Conservation (phyloP, 2,888 invertebrate genomes). For the Athrips mouffetella region DNA sequence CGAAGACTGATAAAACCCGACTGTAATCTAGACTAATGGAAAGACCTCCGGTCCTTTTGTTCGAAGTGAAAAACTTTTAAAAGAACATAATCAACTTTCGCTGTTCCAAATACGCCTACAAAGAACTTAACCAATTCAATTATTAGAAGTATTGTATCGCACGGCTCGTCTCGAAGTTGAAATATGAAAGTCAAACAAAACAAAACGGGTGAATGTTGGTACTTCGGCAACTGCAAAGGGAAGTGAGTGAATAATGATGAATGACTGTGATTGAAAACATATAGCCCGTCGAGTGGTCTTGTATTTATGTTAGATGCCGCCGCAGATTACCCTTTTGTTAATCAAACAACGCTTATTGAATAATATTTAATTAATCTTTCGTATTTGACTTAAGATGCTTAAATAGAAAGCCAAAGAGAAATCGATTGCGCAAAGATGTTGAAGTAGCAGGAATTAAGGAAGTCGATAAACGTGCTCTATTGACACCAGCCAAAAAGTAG, state of each 20-base stretch:
- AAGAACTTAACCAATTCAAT: slow-evolving; percentile 56
- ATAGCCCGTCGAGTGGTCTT: slow-evolving; percentile 60
- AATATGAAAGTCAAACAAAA: slow-evolving; percentile 76
- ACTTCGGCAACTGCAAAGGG: slow-evolving; percentile 72
- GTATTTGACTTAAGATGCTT: slow-evolving; percentile 62
- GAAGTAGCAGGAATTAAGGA: not conserved
- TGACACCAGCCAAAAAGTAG: slow-evolving; percentile 23
- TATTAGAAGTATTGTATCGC: slow-evolving; percentile 58
- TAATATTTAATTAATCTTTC: slow-evolving; percentile 74
- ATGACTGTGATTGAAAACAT: slow-evolving; percentile 75
- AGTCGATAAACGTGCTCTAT: not conserved
- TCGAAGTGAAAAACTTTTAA: slow-evolving; percentile 12
- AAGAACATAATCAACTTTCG: slow-evolving; percentile 39
- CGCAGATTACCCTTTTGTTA: slow-evolving; percentile 74
- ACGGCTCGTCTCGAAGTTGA: slow-evolving; percentile 52
- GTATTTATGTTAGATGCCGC: slow-evolving; percentile 76
- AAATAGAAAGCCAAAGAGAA: slow-evolving; percentile 26
- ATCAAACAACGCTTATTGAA: slow-evolving; percentile 74
- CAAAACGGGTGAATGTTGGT: slow-evolving; percentile 55
- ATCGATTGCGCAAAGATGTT: not conserved
- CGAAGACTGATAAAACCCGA: slow-evolving; percentile 3
- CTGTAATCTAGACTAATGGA: slow-evolving; percentile 18
- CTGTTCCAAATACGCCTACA: slow-evolving; percentile 41
- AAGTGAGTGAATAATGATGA: slow-evolving; percentile 76
- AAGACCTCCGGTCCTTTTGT: slow-evolving; percentile 2